Conservation (phyloP, 2,888 invertebrate species). For the Tinea trinotella region DNA sequence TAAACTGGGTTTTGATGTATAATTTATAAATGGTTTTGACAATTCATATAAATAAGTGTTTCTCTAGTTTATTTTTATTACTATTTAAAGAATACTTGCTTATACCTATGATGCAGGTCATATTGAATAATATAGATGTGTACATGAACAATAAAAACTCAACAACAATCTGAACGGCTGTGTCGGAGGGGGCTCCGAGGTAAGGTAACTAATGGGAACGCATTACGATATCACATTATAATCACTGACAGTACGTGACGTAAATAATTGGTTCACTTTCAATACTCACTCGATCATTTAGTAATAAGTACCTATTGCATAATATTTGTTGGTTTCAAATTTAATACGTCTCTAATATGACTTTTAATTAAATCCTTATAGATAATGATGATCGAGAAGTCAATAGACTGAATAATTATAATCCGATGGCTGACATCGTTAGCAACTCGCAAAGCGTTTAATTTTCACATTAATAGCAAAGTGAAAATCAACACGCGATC, state of each 20-base stretch:
- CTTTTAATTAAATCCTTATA: too few species aligned
- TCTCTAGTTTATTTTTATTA: too few species aligned
- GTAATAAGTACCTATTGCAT: not conserved
- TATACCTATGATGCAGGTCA: not conserved
- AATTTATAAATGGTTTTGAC: not conserved
- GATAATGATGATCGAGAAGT: not conserved
- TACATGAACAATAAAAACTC: not conserved
- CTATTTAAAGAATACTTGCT: too few species aligned
- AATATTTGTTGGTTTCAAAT: too few species aligned
- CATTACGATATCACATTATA: slow-evolving; percentile 33
- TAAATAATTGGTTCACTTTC: slow-evolving; percentile 16
- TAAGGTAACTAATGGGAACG: slow-evolving; percentile 38
- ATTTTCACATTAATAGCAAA: not conserved
- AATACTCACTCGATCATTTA: slow-evolving; percentile 1
- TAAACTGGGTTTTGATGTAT: not conserved
- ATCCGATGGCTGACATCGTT: slow-evolving; percentile 2
- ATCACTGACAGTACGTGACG: slow-evolving; percentile 16
- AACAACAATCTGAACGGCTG: not conserved
- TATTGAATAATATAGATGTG: too few species aligned
- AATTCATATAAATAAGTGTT: not conserved
- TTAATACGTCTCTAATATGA: too few species aligned
- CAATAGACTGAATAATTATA: not conserved
- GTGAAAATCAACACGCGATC: slow-evolving; percentile 10
- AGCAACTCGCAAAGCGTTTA: not conserved
- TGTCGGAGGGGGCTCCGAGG: slow-evolving; percentile 25